Percentiles rank a stretch among this genome's conserved stretches.
phyloP scores from a whole-genome alignment of 2,797 vertebrate species.

The Typhlichthys eigenmanni region DNA sequence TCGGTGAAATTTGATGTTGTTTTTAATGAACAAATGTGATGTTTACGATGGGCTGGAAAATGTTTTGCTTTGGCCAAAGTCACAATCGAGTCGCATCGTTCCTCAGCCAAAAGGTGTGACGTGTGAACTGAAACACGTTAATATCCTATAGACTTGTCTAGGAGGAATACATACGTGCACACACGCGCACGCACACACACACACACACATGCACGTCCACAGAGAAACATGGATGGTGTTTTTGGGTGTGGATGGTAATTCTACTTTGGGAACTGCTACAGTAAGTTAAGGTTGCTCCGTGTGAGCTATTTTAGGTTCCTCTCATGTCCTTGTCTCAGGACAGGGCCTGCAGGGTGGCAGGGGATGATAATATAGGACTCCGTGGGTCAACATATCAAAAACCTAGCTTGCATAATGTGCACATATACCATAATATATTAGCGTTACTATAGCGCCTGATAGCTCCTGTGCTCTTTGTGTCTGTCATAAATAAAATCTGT shows the following conservation, averaged over 20 bases:
- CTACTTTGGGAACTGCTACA: conserved; percentile 75
- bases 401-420: conserved; percentile 91
- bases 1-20: conserved; percentile 73
- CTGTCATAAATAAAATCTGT: conserved; percentile 91
- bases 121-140: conserved; percentile 38
- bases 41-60: conserved; percentile 54
- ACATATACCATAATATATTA: conserved; percentile 91
- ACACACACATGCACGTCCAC: conserved; percentile 14
- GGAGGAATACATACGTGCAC: conserved; percentile 16
- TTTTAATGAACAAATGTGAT: conserved; percentile 68
- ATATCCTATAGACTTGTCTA: conserved; percentile 29
- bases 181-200: conserved; percentile 19
- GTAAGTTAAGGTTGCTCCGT: conserved; percentile 55
- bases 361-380: conserved; percentile 52
- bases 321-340: conserved; percentile 27
- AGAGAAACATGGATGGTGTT: conserved; percentile 37
- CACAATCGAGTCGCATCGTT: conserved; percentile 24
- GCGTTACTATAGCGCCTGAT: conserved; percentile 67
- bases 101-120: conserved; percentile 41
- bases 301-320: conserved; percentile 71
- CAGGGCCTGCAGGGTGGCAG: conserved; percentile 6
- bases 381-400: conserved; percentile 75
- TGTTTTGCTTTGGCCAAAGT: conserved; percentile 44
- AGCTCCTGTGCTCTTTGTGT: conserved; percentile 88
- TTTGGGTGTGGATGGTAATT: conserved; percentile 51